Percentiles rank a stretch among this genome's conserved stretches.
These are phyloP conservation scores for Anabacerthia variegaticeps DNA, from an alignment of 2,797 vertebrate species.

Conservation along the genomic window DNA sequence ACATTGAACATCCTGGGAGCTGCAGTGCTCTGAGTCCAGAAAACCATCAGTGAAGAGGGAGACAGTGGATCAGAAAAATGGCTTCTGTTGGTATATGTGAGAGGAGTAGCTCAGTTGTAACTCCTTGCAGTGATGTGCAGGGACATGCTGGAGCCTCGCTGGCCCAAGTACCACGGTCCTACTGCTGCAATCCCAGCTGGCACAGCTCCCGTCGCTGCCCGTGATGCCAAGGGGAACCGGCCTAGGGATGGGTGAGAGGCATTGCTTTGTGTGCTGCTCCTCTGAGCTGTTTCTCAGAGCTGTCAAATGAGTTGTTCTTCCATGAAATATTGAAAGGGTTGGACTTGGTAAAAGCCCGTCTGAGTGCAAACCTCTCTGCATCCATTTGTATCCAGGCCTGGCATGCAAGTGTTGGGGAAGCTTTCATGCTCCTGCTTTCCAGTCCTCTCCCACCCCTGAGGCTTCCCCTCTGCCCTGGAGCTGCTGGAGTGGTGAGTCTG, in stretches of 20 bases:
- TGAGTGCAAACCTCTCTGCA: background rate
- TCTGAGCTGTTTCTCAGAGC: background rate
- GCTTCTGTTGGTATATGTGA: background rate
- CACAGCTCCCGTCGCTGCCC: background rate
- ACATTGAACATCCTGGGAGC: background rate
- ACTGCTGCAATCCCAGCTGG: background rate
- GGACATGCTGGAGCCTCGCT: background rate
- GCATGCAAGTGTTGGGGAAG: background rate
- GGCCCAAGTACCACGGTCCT: background rate
- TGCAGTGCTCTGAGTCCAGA: background rate
- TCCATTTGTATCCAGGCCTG: background rate
- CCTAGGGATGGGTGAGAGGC: background rate
- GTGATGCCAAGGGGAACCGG: background rate
- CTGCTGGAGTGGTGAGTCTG: background rate
- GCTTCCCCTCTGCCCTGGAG: background rate
- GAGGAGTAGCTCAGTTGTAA: background rate
- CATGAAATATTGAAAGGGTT: constrained; percentile 2
- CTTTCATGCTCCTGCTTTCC: background rate
- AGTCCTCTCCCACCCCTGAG: background rate
- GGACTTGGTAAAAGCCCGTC: constrained; percentile 5
- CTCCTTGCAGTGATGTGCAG: background rate
- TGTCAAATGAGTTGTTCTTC: background rate
- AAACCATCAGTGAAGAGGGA: background rate
- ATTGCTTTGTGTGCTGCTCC: background rate
- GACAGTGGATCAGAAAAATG: background rate